Evolutionary conservation across 1,140 invertebrate genomes (phyloP).

Genomic region (Papilio polyxenes): DNA sequence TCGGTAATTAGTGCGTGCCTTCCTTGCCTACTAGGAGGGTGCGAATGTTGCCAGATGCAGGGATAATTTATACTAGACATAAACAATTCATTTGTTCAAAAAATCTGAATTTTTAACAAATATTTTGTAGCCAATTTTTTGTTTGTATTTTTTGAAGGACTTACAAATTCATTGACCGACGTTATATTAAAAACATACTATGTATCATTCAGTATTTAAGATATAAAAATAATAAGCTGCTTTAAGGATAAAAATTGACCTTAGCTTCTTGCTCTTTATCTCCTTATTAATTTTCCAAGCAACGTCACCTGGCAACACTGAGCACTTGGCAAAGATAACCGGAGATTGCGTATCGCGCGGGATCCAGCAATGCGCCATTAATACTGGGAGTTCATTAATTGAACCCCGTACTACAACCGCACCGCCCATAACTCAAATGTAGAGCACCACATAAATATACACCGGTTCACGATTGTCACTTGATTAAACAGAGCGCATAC

Average conservation of each 20-base stretch:
- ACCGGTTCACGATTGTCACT: slow-evolving; percentile 49
- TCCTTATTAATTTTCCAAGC: slow-evolving; percentile 26
- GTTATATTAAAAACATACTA: too few species aligned
- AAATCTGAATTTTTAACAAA: neutral
- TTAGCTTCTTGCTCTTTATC: neutral
- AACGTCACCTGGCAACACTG: slow-evolving; percentile 38
- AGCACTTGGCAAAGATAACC: slow-evolving; percentile 60
- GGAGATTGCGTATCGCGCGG: slow-evolving; percentile 71
- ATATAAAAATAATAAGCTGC: too few species aligned
- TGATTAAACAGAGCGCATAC: slow-evolving; percentile 48
- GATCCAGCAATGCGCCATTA: slow-evolving; percentile 59
- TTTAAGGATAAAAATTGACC: too few species aligned
- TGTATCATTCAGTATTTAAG: too few species aligned
- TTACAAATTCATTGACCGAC: neutral
- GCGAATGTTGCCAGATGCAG: slow-evolving; percentile 34
- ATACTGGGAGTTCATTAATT: slow-evolving; percentile 73
- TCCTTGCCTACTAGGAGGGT: slow-evolving; percentile 40
- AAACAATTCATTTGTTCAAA: neutral
- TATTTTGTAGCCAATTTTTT: neutral
- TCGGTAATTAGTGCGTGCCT: slow-evolving; percentile 78
- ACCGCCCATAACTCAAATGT: slow-evolving; percentile 69
- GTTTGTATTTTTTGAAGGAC: neutral
- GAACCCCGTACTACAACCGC: slow-evolving; percentile 50
- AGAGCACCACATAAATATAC: slow-evolving; percentile 52
- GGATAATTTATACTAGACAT: neutral